Evolutionary conservation across 1,140 invertebrate species (phyloP), one percentile per base, ranked within the genome.

Genomic region (Panagrolaimus sp.): DNA sequence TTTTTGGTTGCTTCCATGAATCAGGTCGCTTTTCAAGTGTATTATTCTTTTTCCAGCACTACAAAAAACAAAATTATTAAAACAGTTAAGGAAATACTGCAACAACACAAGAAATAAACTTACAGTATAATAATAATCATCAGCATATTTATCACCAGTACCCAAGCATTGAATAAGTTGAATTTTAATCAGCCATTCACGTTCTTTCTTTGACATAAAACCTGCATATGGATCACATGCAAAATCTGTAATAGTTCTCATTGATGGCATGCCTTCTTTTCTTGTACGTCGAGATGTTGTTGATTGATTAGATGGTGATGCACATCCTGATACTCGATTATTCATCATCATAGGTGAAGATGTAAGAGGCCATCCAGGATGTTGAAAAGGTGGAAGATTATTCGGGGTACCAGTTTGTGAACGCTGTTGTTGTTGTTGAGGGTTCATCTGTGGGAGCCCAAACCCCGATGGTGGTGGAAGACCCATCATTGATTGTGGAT

Each of bases 131-230:
- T 82, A 82, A 63, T 77, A 82, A 51, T 82, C 80, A 23, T 82
- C 80, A 9, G 74, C 65, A n/a, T 76, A 47, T 9, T 81, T 79
- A 44, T 83, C 69, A 5, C 76, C 77, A 48, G 74, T 74, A 9
- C 79, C 75, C 23, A 76, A 66, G 38, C 78, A 83, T 61, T 82
- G 80, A 20, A 82, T 67, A 23, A 81, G 66, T 63, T 82, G 80
- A 9, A 82, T 83, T 68, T 78, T 79, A 16, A 82, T 81, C 4
- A 82, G 68, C 80, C 80, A 82, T 68, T 82, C 81, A 0, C 81
- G 69, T 64, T 82, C 80, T 65, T 82, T 82, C 9, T 69, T 73
- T 8, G 80, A 82, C 79, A 82, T 82, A 23, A 75, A 78, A 0
- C 80, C 80, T 31, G 79, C 81, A 53, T 80, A 82, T 9, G 80